Percentiles rank a stretch among this genome's conserved stretches.
Evolutionary conservation across 2,113 vertebrate species (phyloP).

Genomic region (Sapayoa aenigma): DNA sequence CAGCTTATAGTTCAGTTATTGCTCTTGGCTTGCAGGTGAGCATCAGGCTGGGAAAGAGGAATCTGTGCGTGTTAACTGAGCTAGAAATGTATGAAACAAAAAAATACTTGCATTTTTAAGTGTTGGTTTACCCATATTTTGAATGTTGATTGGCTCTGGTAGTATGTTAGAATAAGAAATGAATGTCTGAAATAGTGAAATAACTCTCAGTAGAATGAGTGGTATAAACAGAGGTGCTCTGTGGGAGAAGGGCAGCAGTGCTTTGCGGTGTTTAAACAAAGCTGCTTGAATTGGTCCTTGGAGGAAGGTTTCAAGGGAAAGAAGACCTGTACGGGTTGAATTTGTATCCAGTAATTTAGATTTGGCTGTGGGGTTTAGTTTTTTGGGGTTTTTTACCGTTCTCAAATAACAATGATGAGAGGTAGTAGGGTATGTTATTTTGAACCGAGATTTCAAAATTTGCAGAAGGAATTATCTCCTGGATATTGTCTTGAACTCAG

Average conservation of each 20-base stretch:
- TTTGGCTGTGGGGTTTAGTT: not conserved
- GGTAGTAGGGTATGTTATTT: not conserved
- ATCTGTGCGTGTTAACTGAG: not conserved
- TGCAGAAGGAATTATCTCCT: not conserved
- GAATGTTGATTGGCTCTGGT: not conserved
- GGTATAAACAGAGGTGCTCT: not conserved
- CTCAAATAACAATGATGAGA: not conserved
- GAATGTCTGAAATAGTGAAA: not conserved
- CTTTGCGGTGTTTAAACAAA: not conserved
- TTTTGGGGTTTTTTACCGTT: not conserved
- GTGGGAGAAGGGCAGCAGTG: not conserved
- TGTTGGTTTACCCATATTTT: not conserved
- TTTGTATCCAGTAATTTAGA: not conserved
- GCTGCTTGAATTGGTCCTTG: not conserved
- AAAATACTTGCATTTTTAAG: not conserved
- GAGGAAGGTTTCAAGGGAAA: not conserved
- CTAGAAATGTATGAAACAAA: not conserved
- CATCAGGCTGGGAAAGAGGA: not conserved
- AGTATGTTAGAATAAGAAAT: not conserved
- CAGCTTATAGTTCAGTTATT: not conserved
- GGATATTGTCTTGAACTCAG: not conserved
- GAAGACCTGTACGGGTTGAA: not conserved
- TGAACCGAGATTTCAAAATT: not conserved
- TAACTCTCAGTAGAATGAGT: not conserved
- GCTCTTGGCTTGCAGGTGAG: not conserved